Evolutionary conservation across 2,888 invertebrate genomes (phyloP).

Genomic region (Conops quadrifasciatus): DNA sequence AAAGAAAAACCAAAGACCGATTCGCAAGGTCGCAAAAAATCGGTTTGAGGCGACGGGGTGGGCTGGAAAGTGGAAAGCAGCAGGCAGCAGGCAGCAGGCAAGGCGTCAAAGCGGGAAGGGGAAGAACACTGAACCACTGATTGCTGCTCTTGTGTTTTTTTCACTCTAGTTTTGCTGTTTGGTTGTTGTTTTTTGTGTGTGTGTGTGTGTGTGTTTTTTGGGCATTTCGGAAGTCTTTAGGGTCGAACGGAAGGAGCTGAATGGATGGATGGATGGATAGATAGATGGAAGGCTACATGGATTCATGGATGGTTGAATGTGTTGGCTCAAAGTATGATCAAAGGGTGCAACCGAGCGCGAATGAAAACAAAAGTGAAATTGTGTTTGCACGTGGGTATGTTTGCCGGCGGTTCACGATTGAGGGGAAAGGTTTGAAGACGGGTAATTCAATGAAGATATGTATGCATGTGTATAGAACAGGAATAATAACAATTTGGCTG

Average conservation of each 20-base stretch:
- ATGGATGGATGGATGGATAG: conserved; percentile 27
- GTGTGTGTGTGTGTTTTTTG: no score
- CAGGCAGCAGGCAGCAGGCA: conserved; percentile 6
- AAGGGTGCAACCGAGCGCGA: conserved; percentile 39
- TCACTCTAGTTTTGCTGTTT: neutral
- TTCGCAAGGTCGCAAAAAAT: no score
- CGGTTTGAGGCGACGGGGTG: conserved; percentile 11
- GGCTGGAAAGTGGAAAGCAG: conserved; percentile 24
- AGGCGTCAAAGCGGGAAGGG: no score
- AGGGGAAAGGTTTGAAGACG: no score
- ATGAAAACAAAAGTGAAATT: conserved; percentile 29
- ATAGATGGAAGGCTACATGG: conserved; percentile 3
- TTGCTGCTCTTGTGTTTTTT: conserved; percentile 18
- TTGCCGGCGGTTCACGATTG: neutral
- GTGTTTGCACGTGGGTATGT: no score
- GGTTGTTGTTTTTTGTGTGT: no score
- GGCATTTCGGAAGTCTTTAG: conserved; percentile 34
- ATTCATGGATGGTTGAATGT: conserved; percentile 6
- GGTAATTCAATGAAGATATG: neutral
- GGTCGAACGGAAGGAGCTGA: conserved; percentile 25
- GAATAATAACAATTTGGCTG: conserved; percentile 6
- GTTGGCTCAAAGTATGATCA: conserved; percentile 29
- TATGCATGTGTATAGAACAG: neutral
- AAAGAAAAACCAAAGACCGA: no score
- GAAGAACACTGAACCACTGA: conserved; percentile 19